Conservation (phyloP, 64 coral and sea anemone genomes). For the Actinia tenebrosa region DNA sequence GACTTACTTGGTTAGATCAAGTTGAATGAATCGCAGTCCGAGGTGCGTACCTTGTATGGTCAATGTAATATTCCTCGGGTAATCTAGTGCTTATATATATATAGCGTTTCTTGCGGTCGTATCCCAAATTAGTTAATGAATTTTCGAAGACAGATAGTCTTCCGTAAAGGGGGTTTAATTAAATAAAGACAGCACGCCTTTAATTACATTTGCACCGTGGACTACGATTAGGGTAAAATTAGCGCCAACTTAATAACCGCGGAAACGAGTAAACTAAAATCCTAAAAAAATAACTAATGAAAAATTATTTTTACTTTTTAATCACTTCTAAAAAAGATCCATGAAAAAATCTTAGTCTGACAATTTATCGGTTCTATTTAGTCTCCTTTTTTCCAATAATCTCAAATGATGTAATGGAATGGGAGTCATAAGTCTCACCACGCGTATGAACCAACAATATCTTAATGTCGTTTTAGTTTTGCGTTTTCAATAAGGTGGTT, state of each 20-base stretch:
- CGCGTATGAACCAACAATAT: background rate
- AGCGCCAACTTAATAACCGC: background rate
- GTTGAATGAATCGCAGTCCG: background rate
- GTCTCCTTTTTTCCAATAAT: background rate
- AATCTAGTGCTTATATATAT: background rate
- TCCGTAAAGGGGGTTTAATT: background rate
- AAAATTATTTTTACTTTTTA: background rate
- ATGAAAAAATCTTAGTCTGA: background rate
- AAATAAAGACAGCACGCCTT: background rate
- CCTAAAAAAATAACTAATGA: background rate
- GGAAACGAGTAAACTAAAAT: background rate
- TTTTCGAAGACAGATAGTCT: background rate
- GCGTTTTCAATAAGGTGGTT: background rate
- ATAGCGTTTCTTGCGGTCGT: background rate
- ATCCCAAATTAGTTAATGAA: slow-evolving; percentile 9
- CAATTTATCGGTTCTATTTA: background rate
- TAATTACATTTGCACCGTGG: background rate
- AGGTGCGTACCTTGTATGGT: background rate
- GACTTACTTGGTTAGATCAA: background rate
- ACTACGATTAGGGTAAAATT: background rate
- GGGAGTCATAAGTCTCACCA: background rate
- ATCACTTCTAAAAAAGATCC: background rate
- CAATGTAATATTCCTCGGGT: background rate
- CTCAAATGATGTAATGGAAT: background rate
- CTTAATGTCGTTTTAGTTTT: background rate